Evolutionary conservation across 2,797 vertebrate genomes (phyloP).

Genomic region (Momotus momota): DNA sequence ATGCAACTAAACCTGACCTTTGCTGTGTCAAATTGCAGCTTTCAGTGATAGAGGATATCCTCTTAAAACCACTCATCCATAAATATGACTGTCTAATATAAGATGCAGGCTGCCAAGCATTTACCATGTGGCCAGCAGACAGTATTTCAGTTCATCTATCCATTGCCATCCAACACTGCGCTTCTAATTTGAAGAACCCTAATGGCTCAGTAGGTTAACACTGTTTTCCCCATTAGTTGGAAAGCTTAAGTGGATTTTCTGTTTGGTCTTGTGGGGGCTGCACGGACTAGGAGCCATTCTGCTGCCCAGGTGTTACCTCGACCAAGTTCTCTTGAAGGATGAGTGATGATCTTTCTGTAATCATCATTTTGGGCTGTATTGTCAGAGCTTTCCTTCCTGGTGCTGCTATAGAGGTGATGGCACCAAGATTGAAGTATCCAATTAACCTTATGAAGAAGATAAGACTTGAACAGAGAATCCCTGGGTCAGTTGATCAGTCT

Average conservation of each 20-base stretch:
- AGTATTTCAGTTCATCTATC: not conserved
- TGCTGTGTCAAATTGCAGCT: not conserved
- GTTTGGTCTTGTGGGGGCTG: not conserved
- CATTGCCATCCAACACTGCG: not conserved
- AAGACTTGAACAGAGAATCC: not conserved
- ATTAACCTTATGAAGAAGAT: not conserved
- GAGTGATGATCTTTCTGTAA: not conserved
- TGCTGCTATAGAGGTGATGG: not conserved
- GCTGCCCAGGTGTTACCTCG: not conserved
- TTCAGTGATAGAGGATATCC: not conserved
- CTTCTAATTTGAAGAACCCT: not conserved
- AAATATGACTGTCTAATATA: not conserved
- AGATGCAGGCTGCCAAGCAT: not conserved
- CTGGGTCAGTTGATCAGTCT: accelerated
- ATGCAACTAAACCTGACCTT: not conserved
- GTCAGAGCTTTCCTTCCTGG: not conserved
- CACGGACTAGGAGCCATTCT: not conserved
- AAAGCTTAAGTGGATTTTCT: not conserved
- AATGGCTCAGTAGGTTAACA: not conserved
- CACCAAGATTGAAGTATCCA: not conserved
- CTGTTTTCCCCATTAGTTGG: not conserved
- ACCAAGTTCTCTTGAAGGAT: not conserved
- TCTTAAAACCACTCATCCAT: not conserved
- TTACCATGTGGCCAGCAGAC: not conserved
- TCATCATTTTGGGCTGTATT: not conserved